Base-by-base conservation (phyloP, 92 coral and sea anemone species). In the Anthopleura xanthogrammica region DNA sequence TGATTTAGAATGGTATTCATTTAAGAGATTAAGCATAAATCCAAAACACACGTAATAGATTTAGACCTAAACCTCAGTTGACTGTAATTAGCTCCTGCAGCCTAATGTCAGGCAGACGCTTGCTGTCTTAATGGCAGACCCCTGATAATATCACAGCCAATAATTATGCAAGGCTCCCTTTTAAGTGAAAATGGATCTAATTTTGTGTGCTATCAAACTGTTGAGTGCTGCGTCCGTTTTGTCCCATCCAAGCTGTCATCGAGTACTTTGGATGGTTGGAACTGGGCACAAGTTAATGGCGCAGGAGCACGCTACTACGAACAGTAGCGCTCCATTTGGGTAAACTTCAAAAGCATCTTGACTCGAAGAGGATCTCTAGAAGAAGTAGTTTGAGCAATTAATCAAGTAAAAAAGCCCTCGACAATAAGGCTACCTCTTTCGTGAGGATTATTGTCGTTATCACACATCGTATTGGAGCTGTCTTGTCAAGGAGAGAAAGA, bases 221-320 rank as follows among this genome's bases (percentile, higher is more conserved):
- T 85, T 77, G 83, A 85, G 83, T 65, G 76, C 46, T 79, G 82
- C 46, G 83, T 80, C 83, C 83, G 75, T 80, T 80, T 80, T 80
- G 75, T 43, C 74, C 88, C 42, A 85, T 85, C 88, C 78, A 85
- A 85, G 56, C 79, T 85, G 88, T 85, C 88, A 85, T n/a, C 88
- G 88, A 85, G 78, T 85, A 79, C 88, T 85, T 70, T n/a, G 83
- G 73, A 46, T 85, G 83, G 83, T 78, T 85, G 88, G 83, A 73
- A 52, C 52, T 46, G 50, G 57, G 73, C 41, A 13, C 60, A 77
- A 54, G 72, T 9, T 24, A 79, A 48, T 85, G 58, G 78, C 58
- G 52, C 42, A 46, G 78, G 17, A n/a, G n/a, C 58, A 56, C 57
- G 82, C 79, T 70, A 48, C 48, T 50, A 29, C 29, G 12, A 72